Percentiles rank a stretch among this genome's conserved stretches.
Conservation (phyloP, 2,797 vertebrate species). For the Acipenser ruthenus region DNA sequence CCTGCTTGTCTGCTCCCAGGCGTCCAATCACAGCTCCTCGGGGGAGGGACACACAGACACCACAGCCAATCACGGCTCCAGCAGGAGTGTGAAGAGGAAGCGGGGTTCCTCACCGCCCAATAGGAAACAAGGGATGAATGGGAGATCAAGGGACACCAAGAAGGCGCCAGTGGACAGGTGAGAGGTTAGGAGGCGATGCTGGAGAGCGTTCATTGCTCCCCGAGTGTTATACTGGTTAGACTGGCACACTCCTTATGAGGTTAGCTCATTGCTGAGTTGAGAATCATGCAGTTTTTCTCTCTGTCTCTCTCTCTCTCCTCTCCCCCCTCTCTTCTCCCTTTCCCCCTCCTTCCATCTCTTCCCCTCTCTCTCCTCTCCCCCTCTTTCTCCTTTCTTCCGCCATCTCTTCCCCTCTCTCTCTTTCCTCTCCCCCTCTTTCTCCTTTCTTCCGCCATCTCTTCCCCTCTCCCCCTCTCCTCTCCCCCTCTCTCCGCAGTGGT, state of each 20-base stretch:
- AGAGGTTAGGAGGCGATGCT: conserved; percentile 28
- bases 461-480: too few species aligned
- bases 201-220: too few species aligned
- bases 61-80: neutral
- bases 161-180: conserved; percentile 19
- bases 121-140: neutral
- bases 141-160: conserved; percentile 10
- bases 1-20: neutral
- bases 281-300: too few species aligned
- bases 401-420: neutral
- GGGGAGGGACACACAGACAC: neutral
- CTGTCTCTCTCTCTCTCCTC: too few species aligned
- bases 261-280: too few species aligned
- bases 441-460: neutral
- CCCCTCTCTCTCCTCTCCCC: neutral
- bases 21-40: neutral
- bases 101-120: conserved; percentile 19
- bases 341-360: too few species aligned
- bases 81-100: conserved; percentile 50
- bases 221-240: neutral
- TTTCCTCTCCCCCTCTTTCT: neutral
- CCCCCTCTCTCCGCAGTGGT: conserved; percentile 24
- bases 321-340: too few species aligned
- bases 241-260: neutral
- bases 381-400: neutral